A percentile compares a stretch with the other conserved stretches of the same genome.
Conservation (phyloP, 1,140 invertebrate genomes). For the Cherax destructor region DNA sequence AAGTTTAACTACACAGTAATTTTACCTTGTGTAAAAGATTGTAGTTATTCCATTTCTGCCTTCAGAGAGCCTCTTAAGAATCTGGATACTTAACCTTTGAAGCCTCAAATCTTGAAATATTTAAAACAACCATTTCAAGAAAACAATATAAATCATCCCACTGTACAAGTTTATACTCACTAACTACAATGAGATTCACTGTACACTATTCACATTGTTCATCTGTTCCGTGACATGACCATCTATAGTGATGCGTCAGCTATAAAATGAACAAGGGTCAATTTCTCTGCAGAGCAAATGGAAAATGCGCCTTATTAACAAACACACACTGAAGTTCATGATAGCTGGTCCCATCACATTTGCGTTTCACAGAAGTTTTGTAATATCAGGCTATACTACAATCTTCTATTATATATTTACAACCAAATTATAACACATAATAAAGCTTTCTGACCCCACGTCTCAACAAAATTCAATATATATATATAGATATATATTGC, state of each 20-base stretch:
- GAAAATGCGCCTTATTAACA: conserved; percentile 17
- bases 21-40: no score
- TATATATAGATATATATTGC: conserved; percentile 51
- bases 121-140: conserved; percentile 32
- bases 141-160: conserved; percentile 37
- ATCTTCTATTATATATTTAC: conserved; percentile 42
- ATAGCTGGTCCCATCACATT: conserved; percentile 54
- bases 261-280: conserved; percentile 4
- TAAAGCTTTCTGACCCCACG: conserved; percentile 49
- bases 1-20: no score
- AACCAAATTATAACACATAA: conserved; percentile 42
- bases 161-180: conserved; percentile 54
- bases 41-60: not conserved
- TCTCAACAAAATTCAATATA: conserved; percentile 42
- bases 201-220: conserved; percentile 64
- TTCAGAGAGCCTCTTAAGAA: not conserved
- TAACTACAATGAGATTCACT: conserved; percentile 64
- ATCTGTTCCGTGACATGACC: conserved; percentile 36
- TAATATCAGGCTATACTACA: conserved; percentile 49
- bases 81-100: conserved; percentile 37
- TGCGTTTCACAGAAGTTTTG: conserved; percentile 53
- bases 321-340: conserved; percentile 52
- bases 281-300: conserved; percentile 14
- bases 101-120: conserved; percentile 29
- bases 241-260: conserved; percentile 13